phyloP scores from a whole-genome alignment of 2,797 vertebrate genomes.

The Gallinago stenura region DNA sequence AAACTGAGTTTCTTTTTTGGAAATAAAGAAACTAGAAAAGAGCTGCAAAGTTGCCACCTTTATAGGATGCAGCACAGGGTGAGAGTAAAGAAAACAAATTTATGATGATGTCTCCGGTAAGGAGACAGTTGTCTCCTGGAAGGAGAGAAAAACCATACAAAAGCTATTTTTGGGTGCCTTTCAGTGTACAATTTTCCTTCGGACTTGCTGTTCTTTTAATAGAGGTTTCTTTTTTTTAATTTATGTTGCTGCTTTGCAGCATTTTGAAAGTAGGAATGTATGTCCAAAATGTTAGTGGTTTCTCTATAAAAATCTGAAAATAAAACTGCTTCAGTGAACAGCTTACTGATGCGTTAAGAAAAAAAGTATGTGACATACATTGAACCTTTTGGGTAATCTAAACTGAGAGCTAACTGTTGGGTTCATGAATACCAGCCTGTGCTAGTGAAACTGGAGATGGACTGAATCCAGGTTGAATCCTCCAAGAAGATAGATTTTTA shows the following conservation, averaged over 20 bases:
- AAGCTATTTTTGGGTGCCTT: not conserved
- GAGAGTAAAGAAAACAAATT: not conserved
- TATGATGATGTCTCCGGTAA: not conserved
- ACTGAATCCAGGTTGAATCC: not conserved
- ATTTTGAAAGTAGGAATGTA: not conserved
- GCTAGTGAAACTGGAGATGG: not conserved
- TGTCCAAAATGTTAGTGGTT: not conserved
- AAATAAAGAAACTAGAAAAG: not conserved
- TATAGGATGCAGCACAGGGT: not conserved
- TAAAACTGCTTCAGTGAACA: not conserved
- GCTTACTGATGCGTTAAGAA: not conserved
- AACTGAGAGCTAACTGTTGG: not conserved
- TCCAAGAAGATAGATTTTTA: not conserved
- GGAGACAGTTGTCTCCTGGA: not conserved
- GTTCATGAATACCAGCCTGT: not conserved
- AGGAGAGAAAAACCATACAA: not conserved
- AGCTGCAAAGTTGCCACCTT: not conserved
- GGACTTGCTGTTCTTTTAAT: not conserved
- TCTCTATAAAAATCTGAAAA: not conserved
- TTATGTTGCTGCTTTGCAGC: not conserved
- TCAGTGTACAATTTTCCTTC: not conserved
- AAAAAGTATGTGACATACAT: not conserved
- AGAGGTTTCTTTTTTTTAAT: not conserved
- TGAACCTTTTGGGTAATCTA: not conserved
- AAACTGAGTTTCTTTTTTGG: not conserved